These are phyloP conservation scores for Eupithecia tripunctaria DNA, from an alignment of 2,888 invertebrate species.

Conservation along the genomic window DNA sequence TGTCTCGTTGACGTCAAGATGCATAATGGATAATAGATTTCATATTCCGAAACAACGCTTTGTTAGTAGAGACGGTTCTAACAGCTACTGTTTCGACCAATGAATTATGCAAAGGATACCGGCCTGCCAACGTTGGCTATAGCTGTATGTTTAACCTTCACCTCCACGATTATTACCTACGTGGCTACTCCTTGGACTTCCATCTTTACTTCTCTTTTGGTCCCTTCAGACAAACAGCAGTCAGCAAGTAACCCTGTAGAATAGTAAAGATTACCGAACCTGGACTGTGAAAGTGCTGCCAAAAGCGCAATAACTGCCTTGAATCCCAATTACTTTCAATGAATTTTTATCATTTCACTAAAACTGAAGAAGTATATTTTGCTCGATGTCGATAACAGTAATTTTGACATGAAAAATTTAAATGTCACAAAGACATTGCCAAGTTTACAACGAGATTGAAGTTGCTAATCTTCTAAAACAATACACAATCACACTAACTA, in stretches of 20 bases:
- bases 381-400: conserved; percentile 16
- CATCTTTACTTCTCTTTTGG: conserved; percentile 50
- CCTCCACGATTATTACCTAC: conserved; percentile 60
- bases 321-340: conserved; percentile 1
- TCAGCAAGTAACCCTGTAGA: conserved; percentile 1
- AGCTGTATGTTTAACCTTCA: conserved; percentile 73
- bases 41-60: conserved; percentile 58
- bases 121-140: conserved; percentile 53
- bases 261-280: neutral
- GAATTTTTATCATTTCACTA: conserved; percentile 36
- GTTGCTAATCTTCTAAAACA: conserved; percentile 4
- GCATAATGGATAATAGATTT: conserved; percentile 56
- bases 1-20: conserved; percentile 50
- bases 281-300: neutral
- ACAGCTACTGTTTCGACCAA: conserved; percentile 63
- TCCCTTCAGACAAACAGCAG: conserved; percentile 21
- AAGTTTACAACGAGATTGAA: conserved; percentile 29
- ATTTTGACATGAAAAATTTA: conserved; percentile 48
- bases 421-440: conserved; percentile 37
- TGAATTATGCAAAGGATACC: conserved; percentile 75
- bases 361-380: neutral
- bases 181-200: conserved; percentile 51
- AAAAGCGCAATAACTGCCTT: conserved; percentile 1
- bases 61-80: conserved; percentile 48
- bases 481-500: too few species aligned